A percentile compares a stretch with the other conserved stretches of the same genome.
phyloP scores from a whole-genome alignment of 2,113 vertebrate genomes.

The Cygnus atratus region DNA sequence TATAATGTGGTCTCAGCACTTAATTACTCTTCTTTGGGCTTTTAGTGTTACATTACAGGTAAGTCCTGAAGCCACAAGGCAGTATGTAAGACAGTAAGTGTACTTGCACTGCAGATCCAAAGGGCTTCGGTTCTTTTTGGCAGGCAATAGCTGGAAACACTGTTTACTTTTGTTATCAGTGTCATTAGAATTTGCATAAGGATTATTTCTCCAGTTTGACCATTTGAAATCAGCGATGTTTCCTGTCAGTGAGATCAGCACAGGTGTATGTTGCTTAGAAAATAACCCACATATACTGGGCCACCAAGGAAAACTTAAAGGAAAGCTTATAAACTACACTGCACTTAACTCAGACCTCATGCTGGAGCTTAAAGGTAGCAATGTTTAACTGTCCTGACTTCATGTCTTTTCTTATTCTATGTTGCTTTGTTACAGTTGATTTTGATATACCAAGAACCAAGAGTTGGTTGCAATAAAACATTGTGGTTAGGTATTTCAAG shows the following conservation, averaged over 20 bases:
- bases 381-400: not conserved
- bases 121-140: not conserved
- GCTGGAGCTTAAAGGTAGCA: not conserved
- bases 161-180: not conserved
- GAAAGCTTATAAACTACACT: not conserved
- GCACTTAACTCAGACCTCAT: not conserved
- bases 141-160: not conserved
- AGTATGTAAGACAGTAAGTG: not conserved
- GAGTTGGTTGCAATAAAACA: not conserved
- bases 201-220: not conserved
- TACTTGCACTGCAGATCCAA: not conserved
- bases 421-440: not conserved
- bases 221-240: not conserved
- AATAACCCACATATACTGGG: not conserved
- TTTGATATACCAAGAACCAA: constrained; percentile 40
- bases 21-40: not conserved
- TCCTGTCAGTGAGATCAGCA: not conserved
- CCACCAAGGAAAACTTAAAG: not conserved
- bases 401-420: not conserved
- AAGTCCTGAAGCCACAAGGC: not conserved
- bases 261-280: not conserved
- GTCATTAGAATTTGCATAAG: not conserved
- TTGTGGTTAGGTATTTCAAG: not conserved
- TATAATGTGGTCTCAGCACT: not conserved
- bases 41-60: not conserved